These are phyloP conservation scores for Lasioglossum leucozonium DNA, from an alignment of 2,888 invertebrate species.

Conservation along the genomic window DNA sequence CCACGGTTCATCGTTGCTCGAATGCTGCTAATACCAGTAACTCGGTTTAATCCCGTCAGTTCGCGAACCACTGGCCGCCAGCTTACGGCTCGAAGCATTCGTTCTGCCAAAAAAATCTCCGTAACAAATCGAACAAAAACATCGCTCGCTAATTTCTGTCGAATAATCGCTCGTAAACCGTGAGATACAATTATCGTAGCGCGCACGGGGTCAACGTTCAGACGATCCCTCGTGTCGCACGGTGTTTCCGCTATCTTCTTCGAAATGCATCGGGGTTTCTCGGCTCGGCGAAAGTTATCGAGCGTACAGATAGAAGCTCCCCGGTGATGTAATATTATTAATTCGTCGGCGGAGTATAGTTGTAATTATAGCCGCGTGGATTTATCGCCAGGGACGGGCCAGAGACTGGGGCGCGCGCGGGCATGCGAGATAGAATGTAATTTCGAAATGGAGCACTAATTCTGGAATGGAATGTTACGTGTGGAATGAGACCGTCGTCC, in stretches of 20 bases:
- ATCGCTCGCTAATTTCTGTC: not conserved
- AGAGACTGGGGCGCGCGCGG: not conserved
- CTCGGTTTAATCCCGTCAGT: conserved; percentile 51
- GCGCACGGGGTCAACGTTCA: too few species aligned
- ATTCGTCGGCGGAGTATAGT: conserved; percentile 43
- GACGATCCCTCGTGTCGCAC: too few species aligned
- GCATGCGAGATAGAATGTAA: conserved; percentile 46
- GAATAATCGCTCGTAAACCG: too few species aligned
- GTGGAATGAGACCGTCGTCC: conserved; percentile 31
- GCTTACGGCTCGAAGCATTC: not conserved
- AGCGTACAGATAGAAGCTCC: not conserved
- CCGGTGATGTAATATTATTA: conserved; percentile 46
- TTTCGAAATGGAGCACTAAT: conserved; percentile 57
- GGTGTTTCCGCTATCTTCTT: too few species aligned
- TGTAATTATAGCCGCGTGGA: conserved; percentile 46
- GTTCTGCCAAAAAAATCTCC: not conserved
- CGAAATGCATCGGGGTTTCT: too few species aligned
- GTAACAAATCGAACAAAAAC: not conserved
- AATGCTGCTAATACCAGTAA: conserved; percentile 58
- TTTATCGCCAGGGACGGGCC: conserved; percentile 37
- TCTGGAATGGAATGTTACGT: conserved; percentile 41
- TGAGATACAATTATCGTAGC: too few species aligned
- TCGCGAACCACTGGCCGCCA: conserved; percentile 23
- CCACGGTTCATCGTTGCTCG: conserved; percentile 48
- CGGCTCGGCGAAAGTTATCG: not conserved